Percentiles rank a stretch among this genome's conserved stretches.
Evolutionary conservation across 64 coral and sea anemone genomes (phyloP).

Genomic region (Dendronephthya gigantea): DNA sequence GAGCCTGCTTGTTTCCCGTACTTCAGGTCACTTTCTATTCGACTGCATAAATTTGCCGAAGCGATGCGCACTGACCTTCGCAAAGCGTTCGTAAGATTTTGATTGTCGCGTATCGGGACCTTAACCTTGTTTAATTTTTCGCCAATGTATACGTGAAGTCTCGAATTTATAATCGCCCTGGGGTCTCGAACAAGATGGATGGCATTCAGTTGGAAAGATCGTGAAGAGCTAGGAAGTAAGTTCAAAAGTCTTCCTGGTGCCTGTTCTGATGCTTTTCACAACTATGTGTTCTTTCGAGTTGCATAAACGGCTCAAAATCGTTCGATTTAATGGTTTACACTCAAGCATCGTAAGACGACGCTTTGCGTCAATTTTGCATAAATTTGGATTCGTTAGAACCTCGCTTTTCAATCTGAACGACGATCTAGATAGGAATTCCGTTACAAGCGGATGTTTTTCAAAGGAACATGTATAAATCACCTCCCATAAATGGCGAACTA

Average conservation of each 20-base stretch:
- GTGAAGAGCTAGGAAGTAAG: neutral
- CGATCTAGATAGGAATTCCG: neutral
- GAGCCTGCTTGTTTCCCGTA: neutral
- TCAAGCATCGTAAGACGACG: neutral
- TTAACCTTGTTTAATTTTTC: neutral
- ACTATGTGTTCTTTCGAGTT: neutral
- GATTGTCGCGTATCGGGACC: neutral
- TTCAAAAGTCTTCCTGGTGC: neutral
- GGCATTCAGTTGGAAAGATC: neutral
- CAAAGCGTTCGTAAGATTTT: neutral
- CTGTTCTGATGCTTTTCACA: neutral
- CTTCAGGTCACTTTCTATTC: neutral
- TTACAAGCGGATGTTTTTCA: neutral
- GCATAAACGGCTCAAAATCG: neutral
- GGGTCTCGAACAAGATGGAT: neutral
- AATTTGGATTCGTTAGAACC: neutral
- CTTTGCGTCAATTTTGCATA: neutral
- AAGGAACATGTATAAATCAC: neutral
- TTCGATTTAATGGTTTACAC: neutral
- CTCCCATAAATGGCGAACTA: neutral
- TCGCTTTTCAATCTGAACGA: neutral
- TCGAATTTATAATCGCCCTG: neutral
- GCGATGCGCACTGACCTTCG: neutral
- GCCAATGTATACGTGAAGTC: neutral
- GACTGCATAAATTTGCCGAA: constrained; percentile 1